Conservation (phyloP, 2,888 invertebrate genomes). For the Oscheius sp. region DNA sequence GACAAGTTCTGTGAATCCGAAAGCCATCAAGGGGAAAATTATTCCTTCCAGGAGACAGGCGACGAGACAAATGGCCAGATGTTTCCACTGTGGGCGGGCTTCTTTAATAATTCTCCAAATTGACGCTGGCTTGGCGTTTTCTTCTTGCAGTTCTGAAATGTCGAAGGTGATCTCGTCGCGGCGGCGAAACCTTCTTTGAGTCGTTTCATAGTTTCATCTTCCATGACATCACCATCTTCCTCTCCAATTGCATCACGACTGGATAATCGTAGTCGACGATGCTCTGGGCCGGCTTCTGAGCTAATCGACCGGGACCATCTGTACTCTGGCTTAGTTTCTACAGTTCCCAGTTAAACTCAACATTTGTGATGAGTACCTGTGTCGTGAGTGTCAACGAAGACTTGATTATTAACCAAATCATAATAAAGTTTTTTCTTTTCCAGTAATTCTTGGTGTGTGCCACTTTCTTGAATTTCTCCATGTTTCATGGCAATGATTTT, state of each 20-base stretch:
- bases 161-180: too few species aligned
- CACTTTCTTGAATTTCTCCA: conserved; percentile 71
- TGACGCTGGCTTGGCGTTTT: conserved; percentile 43
- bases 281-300: conserved; percentile 4
- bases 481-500: conserved; percentile 75
- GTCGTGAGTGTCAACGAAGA: conserved; percentile 51
- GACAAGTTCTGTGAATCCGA: conserved; percentile 69
- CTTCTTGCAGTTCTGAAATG: conserved; percentile 39
- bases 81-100: conserved; percentile 74
- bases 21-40: conserved; percentile 75
- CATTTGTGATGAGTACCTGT: too few species aligned
- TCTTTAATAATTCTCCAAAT: conserved; percentile 71
- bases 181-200: conserved; percentile 25
- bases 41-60: conserved; percentile 74
- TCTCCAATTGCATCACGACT: conserved; percentile 5
- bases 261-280: background rate
- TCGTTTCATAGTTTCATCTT: conserved; percentile 6
- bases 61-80: conserved; percentile 73
- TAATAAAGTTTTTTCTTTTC: conserved; percentile 57
- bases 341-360: too few species aligned
- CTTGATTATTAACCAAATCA: conserved; percentile 61
- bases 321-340: conserved; percentile 17
- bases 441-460: conserved; percentile 62
- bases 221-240: conserved; percentile 4
- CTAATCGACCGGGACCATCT: conserved; percentile 14